Base-by-base conservation (phyloP, 2,888 invertebrate genomes). In the Xestia rhomboidea region DNA sequence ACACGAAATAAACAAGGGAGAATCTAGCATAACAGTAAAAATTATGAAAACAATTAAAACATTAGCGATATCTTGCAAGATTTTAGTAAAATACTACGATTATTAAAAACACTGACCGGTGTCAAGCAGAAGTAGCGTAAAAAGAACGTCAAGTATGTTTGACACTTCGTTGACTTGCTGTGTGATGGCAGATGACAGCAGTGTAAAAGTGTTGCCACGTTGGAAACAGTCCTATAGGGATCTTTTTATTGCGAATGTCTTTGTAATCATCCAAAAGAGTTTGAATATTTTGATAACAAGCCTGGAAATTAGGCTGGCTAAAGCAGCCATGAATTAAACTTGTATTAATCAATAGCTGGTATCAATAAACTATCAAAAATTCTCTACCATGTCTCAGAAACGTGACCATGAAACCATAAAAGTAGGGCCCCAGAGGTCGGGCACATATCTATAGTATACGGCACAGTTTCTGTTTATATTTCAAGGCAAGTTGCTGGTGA, bases 101-200 rank as follows among this genome's bases (percentile, higher is more conserved):
- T 84, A 79, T 3, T 68, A 57, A 69, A 85, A 84, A 86, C 84
- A 92, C 92, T 89, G 54, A 92, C 92, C 92, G 79, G 85, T 81
- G 74, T 81, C 81, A 76, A 62, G 70, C 86, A 83, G 73, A 84
- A 85, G 87, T 77, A 77, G 78, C 73, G 62, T 76, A 83, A 91
- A 91, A 91, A 85, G 88, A 82, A 79, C 11, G 54, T 46, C 44
- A 34, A 76, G 6, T 1, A 13, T 1, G 11, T 44, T 76, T 76
- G 76, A 76, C 76, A 44, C n/a, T 64, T 8, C 41, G 41, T 64
- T 41, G 41, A 41, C 64, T 41, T 64, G 38, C 64, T 3, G 15
- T 15, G n/a, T 64, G 64, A n/a, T 38, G 64, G 15, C 15, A 64
- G 41, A n/a, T 41, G 64, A 64, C 64, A 64, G 63, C 63, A n/a